A percentile compares a stretch with the other conserved stretches of the same genome.
Conservation (phyloP, 2,888 invertebrate species). For the Heteromurus nitidus region DNA sequence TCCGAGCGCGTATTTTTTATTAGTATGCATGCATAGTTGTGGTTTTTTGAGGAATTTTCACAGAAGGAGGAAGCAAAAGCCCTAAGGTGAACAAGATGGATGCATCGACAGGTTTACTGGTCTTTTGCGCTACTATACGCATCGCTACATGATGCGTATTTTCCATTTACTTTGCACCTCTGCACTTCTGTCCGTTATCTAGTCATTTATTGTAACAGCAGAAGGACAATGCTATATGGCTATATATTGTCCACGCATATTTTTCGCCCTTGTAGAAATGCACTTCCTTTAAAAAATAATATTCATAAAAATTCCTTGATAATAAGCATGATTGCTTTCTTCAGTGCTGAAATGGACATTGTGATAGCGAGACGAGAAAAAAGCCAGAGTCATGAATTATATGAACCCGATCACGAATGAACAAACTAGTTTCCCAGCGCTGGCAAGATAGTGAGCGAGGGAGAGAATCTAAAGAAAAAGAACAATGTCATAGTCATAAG, state of each 20-base stretch:
- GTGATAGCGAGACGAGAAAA: conserved; percentile 19
- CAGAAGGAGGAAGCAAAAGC: conserved; percentile 29
- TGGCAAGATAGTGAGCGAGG: not conserved
- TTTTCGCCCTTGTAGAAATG: conserved; percentile 22
- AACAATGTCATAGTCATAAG: conserved; percentile 35
- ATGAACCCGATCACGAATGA: conserved; percentile 59
- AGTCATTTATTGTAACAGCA: no score
- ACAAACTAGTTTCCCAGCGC: conserved; percentile 53
- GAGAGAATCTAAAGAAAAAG: conserved; percentile 26
- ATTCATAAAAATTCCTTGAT: conserved; percentile 5
- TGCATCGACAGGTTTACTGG: no score
- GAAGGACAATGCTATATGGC: no score
- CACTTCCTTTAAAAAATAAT: conserved; percentile 37
- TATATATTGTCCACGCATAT: no score
- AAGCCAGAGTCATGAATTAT: conserved; percentile 48
- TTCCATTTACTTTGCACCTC: no score
- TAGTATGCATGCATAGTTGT: conserved; percentile 51
- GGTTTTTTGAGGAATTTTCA: conserved; percentile 44
- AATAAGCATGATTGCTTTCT: not conserved
- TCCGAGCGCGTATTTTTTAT: conserved; percentile 5
- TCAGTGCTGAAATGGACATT: not conserved
- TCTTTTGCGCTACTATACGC: no score
- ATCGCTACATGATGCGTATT: no score
- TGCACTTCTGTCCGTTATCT: no score
- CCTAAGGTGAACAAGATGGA: conserved; percentile 31